Evolutionary conservation across 2,797 vertebrate species (phyloP), one percentile per base, ranked within the genome.

Genomic region (Sebastes taczanowskii): DNA sequence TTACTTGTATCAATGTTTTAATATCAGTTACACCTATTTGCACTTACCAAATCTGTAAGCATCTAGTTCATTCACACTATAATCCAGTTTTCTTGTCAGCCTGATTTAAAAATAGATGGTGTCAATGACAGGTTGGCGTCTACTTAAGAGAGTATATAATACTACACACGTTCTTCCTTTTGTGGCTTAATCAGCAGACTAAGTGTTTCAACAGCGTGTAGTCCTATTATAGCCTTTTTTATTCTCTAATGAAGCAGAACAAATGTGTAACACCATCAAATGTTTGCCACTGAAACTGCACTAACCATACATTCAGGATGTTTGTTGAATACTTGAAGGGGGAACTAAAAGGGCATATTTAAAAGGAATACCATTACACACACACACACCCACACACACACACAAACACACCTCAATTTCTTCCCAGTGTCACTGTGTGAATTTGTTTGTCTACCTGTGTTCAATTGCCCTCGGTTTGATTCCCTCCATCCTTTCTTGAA

Each of bases 371-470:
- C 46, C 2, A 49, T 64, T 46, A 25, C 42, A 46, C 42, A 46
- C 42, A 46, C 38, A 16, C 16, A 46, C 42, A 0, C 42, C 2
- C 56, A 70, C 27, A 46, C 34, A 11, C 71, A 55, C 18, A 49
- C 7, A 59, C 38, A 72, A 18, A 34, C 68, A 25, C 60, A 30
- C 76, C 42, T 82, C 87, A 77, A 81, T 90, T 77, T 80, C 84
- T 83, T 66, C 22, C 56, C 23, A 10, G 83, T 87, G 83, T 74
- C 81, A 81, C 82, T 38, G 74, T 82, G 86, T 85, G 86, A 88
- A 89, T 89, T 90, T 86, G 87, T 92, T 92, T 91, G 86, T 92
- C 88, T 89, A 91, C 88, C 90, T 91, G 84, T 79, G 88, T 85
- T 89, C 88, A 92, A 88, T 89, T 74, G 85, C 82, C 76, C 85